Evolutionary conservation across 2,113 vertebrate species (phyloP), one percentile per base, ranked within the genome.

Genomic region (Manacus vitellinus): DNA sequence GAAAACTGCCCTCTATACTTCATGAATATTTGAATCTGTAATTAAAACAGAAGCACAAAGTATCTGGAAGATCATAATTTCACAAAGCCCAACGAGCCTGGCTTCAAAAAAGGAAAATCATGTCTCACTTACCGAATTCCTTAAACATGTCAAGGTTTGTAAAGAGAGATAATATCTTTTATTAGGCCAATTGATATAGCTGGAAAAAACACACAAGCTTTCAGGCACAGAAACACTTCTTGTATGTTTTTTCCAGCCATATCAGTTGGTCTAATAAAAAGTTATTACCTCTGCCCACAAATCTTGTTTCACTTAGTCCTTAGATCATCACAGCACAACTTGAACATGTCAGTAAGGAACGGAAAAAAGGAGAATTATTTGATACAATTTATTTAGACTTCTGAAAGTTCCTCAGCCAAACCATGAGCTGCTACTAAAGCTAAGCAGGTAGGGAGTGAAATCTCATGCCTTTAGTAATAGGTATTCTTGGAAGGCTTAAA

Each of bases 121-220:
- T 14, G 1, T 88, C 92, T 96, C 79, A 71, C 73, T 94, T 74
- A 85, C 3, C 84, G 86, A 95, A 96, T 94, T 88, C 83, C 65
- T 95, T 95, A 52, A 94, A 89, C 91, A 59, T 86, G 91, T 95
- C 85, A 88, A 94, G 82, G 91, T 93, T 94, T 96, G 95, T 88
- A 92, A 94, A 88, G 72, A 59, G 59, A 95, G 95, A 96, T 94
- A 92, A 1, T 77, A 94, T 95, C 94, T 95, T 95, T 92, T 97
- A 94, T 94, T 95, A 94, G 85, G 30, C 63, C 88, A 77, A 63
- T 51, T 84, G 92, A 84, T 96, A 80, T 0, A 55, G 79, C 76
- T 95, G 96, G 95, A 94, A 95, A 95, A 95, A 95, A 59, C 54
- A 86, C 88, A 90, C 63, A 93, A 93, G 55, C 46, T 90, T 93